A percentile compares a stretch with the other conserved stretches of the same genome.
These are phyloP conservation scores for Brachymystax lenok DNA, from an alignment of 2,797 vertebrate species.

Conservation along the genomic window DNA sequence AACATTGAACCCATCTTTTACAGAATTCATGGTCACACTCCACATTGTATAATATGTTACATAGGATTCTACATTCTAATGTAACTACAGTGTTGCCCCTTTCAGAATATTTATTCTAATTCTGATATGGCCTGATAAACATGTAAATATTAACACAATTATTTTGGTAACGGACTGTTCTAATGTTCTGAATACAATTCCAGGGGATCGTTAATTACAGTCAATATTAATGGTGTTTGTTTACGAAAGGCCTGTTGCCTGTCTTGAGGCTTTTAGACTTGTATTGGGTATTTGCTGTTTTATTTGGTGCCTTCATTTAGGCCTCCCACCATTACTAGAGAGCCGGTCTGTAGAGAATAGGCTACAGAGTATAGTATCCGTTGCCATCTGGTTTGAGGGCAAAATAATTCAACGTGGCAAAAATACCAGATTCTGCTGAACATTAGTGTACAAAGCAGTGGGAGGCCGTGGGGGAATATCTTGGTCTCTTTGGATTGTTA, in stretches of 20 bases:
- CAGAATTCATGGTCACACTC: too few relatives aligned
- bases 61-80: neutral
- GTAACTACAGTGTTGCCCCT: neutral
- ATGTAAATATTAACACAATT: neutral
- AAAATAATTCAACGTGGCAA: slow-evolving; percentile 44
- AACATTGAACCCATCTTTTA: neutral
- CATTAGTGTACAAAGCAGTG: slow-evolving; percentile 57
- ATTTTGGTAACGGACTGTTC: neutral
- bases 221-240: slow-evolving; percentile 46
- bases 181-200: neutral
- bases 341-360: slow-evolving; percentile 63
- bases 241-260: slow-evolving; percentile 62
- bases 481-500: slow-evolving; percentile 64
- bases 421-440: slow-evolving; percentile 66
- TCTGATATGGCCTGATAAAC: neutral
- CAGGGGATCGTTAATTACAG: neutral
- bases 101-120: neutral
- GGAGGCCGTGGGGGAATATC: slow-evolving; percentile 68
- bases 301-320: slow-evolving; percentile 67
- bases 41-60: too few relatives aligned
- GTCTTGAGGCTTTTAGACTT: slow-evolving; percentile 47
- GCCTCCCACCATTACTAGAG: slow-evolving; percentile 58
- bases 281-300: slow-evolving; percentile 46
- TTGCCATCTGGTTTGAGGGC: slow-evolving; percentile 68
- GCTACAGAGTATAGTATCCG: slow-evolving; percentile 61